Conservation (phyloP, 2,888 invertebrate genomes). For the Heteromurus nitidus region DNA sequence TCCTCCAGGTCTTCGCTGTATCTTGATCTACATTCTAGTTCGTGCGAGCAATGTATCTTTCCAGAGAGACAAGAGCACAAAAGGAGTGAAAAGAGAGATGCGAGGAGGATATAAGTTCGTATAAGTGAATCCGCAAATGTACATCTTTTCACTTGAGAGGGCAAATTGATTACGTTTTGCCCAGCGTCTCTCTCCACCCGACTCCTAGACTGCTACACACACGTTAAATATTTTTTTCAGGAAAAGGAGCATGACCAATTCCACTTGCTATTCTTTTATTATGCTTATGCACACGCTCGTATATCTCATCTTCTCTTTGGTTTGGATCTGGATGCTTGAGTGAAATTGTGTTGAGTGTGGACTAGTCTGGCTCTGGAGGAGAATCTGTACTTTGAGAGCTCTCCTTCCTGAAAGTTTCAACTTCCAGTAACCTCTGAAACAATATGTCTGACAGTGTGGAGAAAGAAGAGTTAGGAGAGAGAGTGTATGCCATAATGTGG, state of each 20-base stretch:
- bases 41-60: slow-evolving; percentile 4
- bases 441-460: too few relatives aligned
- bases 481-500: too few relatives aligned
- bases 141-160: slow-evolving; percentile 16
- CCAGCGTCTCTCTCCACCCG: neutral
- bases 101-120: slow-evolving; percentile 7
- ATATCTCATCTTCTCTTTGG: neutral
- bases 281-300: neutral
- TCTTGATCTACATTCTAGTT: slow-evolving; percentile 27
- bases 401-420: too few relatives aligned
- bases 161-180: slow-evolving; percentile 21
- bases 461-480: too few relatives aligned
- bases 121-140: slow-evolving; percentile 30
- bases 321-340: neutral
- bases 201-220: too few relatives aligned
- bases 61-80: too few relatives aligned
- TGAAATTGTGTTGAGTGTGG: neutral
- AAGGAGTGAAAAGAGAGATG: too few relatives aligned
- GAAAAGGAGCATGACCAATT: too few relatives aligned
- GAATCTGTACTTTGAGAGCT: neutral
- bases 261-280: neutral
- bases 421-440: too few relatives aligned
- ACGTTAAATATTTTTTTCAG: too few relatives aligned
- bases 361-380: neutral
- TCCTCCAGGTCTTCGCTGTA: neutral